A percentile compares a stretch with the other conserved stretches of the same genome.
Evolutionary conservation across 2,888 invertebrate genomes (phyloP).

Genomic region (Willowsia nigromaculata): DNA sequence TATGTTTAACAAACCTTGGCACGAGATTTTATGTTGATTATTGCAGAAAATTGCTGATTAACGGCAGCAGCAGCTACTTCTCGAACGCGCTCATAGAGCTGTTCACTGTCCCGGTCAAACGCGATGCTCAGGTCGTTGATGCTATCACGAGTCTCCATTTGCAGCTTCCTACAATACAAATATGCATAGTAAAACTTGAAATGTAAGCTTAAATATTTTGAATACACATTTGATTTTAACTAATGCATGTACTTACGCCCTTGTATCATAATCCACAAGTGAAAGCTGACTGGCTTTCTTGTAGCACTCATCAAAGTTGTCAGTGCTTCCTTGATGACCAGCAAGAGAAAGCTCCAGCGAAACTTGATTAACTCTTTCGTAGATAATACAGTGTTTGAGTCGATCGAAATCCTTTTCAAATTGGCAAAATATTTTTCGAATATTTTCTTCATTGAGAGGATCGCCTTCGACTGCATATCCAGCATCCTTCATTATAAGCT

Average conservation of each 20-base stretch:
- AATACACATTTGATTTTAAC: too few species aligned
- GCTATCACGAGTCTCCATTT: not conserved
- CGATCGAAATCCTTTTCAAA: slow-evolving; percentile 65
- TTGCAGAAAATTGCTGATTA: slow-evolving; percentile 53
- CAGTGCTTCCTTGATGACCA: not conserved
- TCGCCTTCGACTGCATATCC: slow-evolving; percentile 34
- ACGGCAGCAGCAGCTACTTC: not conserved
- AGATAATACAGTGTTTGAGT: slow-evolving; percentile 65
- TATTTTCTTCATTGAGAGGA: slow-evolving; percentile 35
- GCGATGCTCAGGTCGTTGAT: not conserved
- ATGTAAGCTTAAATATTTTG: too few species aligned
- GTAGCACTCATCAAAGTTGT: slow-evolving; percentile 35
- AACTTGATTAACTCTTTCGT: slow-evolving; percentile 42
- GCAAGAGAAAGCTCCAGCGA: slow-evolving; percentile 18
- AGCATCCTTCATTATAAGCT: slow-evolving; percentile 66
- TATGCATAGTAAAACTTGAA: not conserved
- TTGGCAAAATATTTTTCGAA: slow-evolving; percentile 46
- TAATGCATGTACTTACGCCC: slow-evolving; percentile 33
- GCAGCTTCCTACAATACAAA: not conserved
- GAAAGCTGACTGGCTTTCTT: not conserved
- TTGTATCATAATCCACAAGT: not conserved
- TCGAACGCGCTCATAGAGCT: slow-evolving; percentile 12
- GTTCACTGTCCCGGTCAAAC: slow-evolving; percentile 24
- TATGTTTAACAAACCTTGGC: slow-evolving; percentile 43
- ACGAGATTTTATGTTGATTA: slow-evolving; percentile 47